These are phyloP conservation scores for Beaufortia kweichowensis DNA, from an alignment of 2,113 vertebrate genomes.

Conservation along the genomic window DNA sequence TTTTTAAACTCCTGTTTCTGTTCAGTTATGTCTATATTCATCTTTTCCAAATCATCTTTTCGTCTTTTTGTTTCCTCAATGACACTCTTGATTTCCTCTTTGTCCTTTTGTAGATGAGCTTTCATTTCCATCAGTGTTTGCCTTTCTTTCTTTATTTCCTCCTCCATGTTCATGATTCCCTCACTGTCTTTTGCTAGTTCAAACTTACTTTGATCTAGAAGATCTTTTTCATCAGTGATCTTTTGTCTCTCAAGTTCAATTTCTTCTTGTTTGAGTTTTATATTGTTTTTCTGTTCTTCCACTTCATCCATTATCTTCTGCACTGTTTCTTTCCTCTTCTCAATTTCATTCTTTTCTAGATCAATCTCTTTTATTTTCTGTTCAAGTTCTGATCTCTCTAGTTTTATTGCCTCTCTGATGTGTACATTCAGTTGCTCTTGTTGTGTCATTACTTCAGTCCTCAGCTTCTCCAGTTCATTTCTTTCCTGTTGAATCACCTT, in stretches of 20 bases:
- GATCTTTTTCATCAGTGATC: not conserved
- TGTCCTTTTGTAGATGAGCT: not conserved
- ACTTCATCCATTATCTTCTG: not conserved
- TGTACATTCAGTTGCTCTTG: conserved; percentile 18
- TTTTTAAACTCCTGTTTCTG: not conserved
- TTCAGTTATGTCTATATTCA: not conserved
- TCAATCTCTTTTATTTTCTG: conserved; percentile 7
- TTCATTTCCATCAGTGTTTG: not conserved
- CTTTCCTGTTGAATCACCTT: not conserved
- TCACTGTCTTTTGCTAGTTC: not conserved
- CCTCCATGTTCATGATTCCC: not conserved
- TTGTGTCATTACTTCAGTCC: not conserved
- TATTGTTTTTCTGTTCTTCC: not conserved
- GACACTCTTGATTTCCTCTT: not conserved
- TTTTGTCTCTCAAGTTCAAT: not conserved
- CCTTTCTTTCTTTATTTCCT: not conserved
- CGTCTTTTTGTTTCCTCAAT: not conserved
- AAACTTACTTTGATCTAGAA: not conserved
- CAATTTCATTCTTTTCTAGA: not conserved
- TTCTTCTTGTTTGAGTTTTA: not conserved
- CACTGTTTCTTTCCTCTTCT: not conserved
- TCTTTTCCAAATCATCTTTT: conserved; percentile 1
- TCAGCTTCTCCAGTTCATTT: conserved; percentile 2
- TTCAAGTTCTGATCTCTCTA: conserved; percentile 24
- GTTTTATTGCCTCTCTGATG: no score